Conservation (phyloP, 1,140 invertebrate species). For the Dendroctonus valens region DNA sequence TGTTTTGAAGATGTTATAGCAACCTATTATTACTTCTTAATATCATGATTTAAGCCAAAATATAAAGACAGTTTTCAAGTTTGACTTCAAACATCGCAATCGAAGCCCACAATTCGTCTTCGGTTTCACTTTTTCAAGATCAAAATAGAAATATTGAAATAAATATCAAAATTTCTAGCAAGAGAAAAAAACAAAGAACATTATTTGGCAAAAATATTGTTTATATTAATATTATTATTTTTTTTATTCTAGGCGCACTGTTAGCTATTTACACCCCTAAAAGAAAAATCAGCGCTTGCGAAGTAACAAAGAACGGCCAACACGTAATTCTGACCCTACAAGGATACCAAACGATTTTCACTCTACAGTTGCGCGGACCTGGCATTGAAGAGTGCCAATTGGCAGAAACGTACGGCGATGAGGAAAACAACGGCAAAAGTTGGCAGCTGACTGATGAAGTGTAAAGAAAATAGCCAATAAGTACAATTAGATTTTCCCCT, state of each 20-base stretch:
- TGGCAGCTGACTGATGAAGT: slow-evolving; percentile 52
- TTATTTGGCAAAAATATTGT: slow-evolving; percentile 3
- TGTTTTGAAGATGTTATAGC: too few species aligned
- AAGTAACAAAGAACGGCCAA: slow-evolving; percentile 69
- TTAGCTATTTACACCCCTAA: slow-evolving; percentile 78
- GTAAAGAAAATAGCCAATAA: too few species aligned
- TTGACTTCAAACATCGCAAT: too few species aligned
- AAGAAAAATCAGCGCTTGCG: slow-evolving; percentile 70
- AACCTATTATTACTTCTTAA: too few species aligned
- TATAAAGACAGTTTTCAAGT: too few species aligned
- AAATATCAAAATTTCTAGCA: too few species aligned
- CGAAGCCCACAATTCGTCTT: too few species aligned
- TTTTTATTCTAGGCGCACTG: slow-evolving; percentile 60
- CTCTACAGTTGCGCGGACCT: slow-evolving; percentile 62
- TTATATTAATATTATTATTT: not conserved
- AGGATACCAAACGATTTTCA: slow-evolving; percentile 61
- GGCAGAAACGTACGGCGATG: slow-evolving; percentile 53
- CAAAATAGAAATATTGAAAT: too few species aligned
- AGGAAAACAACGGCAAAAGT: slow-evolving; percentile 52
- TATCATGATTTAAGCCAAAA: too few species aligned
- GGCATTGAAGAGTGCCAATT: slow-evolving; percentile 47
- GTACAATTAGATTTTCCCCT: not conserved
- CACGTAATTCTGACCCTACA: slow-evolving; percentile 68
- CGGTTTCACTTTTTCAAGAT: too few species aligned
- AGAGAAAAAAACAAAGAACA: not conserved